Conservation (phyloP, 1,140 invertebrate species). For the Laupala kohalensis region DNA sequence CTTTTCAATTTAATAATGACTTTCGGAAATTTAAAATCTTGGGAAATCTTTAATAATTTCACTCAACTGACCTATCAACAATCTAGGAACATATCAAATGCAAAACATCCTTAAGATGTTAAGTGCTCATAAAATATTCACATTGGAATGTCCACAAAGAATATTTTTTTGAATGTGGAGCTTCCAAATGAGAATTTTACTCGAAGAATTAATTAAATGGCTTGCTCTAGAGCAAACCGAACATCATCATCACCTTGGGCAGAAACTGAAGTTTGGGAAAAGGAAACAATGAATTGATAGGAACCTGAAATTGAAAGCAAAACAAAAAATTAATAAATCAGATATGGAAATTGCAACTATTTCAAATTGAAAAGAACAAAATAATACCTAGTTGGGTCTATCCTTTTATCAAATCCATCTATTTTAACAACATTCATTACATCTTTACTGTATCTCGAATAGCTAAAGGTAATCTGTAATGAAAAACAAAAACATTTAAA, state of each 20-base stretch:
- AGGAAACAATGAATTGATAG: constrained; percentile 75
- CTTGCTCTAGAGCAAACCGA: neutral
- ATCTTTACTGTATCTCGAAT: constrained; percentile 61
- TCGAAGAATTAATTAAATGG: neutral
- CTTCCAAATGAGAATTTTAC: neutral
- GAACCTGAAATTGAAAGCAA: constrained; percentile 51
- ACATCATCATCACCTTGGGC: constrained; percentile 34
- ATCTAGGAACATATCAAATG: no score
- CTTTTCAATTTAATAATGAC: no score
- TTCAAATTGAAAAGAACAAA: constrained; percentile 4
- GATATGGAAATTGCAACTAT: neutral
- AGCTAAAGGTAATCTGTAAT: constrained; percentile 81
- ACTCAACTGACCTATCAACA: no score
- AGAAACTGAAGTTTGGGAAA: constrained; percentile 68
- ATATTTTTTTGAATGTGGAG: neutral
- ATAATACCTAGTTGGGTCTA: constrained; percentile 78
- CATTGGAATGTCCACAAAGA: no score
- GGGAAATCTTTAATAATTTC: no score
- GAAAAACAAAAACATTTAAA: no score
- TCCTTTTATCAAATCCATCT: constrained; percentile 64
- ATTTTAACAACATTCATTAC: constrained; percentile 84
- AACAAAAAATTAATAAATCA: constrained; percentile 13
- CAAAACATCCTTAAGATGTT: no score
- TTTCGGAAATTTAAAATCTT: no score
- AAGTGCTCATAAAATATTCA: no score